These are phyloP conservation scores for Lasiurus borealis DNA, from an alignment of 2,113 vertebrate species.

Conservation along the genomic window DNA sequence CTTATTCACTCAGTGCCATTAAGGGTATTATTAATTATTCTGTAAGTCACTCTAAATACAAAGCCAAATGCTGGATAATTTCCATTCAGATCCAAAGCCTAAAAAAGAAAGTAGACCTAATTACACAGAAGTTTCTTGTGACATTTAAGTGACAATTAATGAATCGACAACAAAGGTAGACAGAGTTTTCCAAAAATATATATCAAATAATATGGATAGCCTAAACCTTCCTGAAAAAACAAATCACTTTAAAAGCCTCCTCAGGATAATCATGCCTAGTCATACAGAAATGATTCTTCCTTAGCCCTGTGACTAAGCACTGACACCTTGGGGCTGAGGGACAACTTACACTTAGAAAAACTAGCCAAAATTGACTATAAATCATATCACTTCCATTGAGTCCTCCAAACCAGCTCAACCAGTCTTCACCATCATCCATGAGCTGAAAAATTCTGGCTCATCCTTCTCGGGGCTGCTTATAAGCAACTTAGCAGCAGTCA, in stretches of 20 bases:
- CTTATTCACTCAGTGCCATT: neutral
- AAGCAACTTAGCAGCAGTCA: slow-evolving; percentile 33
- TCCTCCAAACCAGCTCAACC: slow-evolving; percentile 25
- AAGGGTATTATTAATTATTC: slow-evolving; percentile 12
- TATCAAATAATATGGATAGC: slow-evolving; percentile 10
- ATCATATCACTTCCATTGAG: slow-evolving; percentile 31
- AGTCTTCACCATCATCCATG: neutral
- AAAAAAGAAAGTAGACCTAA: neutral
- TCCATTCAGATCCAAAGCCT: slow-evolving; percentile 28
- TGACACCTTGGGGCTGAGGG: neutral
- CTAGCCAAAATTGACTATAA: slow-evolving; percentile 2
- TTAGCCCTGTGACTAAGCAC: neutral
- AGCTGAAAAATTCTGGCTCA: slow-evolving; percentile 30
- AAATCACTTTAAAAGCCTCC: neutral
- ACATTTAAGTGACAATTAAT: slow-evolving; percentile 13
- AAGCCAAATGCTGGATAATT: neutral
- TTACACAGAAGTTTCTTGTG: neutral
- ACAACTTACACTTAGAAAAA: neutral
- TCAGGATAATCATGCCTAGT: neutral
- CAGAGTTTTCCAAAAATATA: neutral
- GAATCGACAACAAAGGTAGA: slow-evolving; percentile 11
- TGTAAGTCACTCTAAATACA: neutral
- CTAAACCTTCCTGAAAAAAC: neutral
- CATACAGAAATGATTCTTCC: neutral
- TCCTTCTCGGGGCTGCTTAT: neutral